Percentiles rank a stretch among this genome's conserved stretches.
Conservation (phyloP, 2,797 vertebrate genomes). For the Eulemur rubriventer region DNA sequence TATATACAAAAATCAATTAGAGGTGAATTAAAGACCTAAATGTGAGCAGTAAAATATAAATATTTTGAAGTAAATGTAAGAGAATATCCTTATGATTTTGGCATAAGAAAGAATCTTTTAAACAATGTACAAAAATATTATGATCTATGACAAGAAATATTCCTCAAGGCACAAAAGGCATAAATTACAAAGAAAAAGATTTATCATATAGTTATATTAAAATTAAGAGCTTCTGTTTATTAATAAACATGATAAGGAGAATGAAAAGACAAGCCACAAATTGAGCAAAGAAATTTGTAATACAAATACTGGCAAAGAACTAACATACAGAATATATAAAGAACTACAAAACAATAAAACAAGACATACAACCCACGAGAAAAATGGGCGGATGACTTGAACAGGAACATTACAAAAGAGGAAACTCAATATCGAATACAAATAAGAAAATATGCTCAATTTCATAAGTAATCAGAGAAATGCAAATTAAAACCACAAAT, state of each 20-base stretch:
- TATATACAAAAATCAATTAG: background rate
- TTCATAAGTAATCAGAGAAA: background rate
- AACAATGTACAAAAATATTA: background rate
- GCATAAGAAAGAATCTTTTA: background rate
- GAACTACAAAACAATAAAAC: background rate
- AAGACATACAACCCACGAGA: background rate
- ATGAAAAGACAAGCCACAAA: background rate
- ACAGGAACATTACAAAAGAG: background rate
- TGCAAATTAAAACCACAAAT: background rate
- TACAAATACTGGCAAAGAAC: background rate
- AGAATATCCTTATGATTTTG: background rate
- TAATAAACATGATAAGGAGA: background rate
- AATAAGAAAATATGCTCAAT: background rate
- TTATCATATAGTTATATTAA: background rate
- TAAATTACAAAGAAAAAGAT: background rate
- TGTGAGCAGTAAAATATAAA: background rate
- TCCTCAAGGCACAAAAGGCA: background rate
- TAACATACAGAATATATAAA: background rate
- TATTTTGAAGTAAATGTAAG: background rate
- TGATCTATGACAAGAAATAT: background rate
- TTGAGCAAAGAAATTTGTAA: background rate
- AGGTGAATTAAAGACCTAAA: background rate
- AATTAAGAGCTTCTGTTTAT: background rate
- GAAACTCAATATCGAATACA: background rate
- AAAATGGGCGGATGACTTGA: background rate